Evolutionary conservation across 2,113 vertebrate species (phyloP).

Genomic region (Oxyruncus cristatus): DNA sequence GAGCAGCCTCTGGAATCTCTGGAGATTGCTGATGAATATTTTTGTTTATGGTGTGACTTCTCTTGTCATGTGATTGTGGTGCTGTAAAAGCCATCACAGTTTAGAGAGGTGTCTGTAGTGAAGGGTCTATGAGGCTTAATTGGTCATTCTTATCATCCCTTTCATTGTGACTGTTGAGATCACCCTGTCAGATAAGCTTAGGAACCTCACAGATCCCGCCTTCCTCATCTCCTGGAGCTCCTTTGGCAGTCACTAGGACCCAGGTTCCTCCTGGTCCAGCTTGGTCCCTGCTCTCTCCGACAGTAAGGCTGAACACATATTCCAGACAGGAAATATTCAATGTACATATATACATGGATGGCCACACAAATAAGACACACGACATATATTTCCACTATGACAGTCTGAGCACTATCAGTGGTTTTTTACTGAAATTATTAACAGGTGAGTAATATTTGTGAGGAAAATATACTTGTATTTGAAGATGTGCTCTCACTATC

Average conservation of each 20-base stretch:
- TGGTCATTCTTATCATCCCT: not conserved
- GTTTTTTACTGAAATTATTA: not conserved
- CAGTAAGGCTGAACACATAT: not conserved
- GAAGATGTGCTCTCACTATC: not conserved
- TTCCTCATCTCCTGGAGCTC: not conserved
- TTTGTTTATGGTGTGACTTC: not conserved
- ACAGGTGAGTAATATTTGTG: not conserved
- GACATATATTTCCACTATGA: not conserved
- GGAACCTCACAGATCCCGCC: not conserved
- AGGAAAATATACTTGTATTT: not conserved
- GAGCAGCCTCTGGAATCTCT: not conserved
- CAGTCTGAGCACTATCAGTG: not conserved
- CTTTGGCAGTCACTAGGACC: not conserved
- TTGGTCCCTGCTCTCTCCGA: not conserved
- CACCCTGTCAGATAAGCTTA: not conserved
- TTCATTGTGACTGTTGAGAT: not conserved
- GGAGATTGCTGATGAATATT: not conserved
- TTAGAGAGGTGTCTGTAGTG: not conserved
- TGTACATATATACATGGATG: accelerated
- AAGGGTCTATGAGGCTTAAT: not conserved
- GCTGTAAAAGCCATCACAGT: not conserved
- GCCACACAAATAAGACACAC: not conserved
- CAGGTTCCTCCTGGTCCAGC: not conserved
- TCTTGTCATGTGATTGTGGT: not conserved
- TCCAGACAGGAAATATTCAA: not conserved